Percentiles rank a stretch among this genome's conserved stretches.
phyloP scores from a whole-genome alignment of 2,888 invertebrate species.

The Drosophila paucipuncta region DNA sequence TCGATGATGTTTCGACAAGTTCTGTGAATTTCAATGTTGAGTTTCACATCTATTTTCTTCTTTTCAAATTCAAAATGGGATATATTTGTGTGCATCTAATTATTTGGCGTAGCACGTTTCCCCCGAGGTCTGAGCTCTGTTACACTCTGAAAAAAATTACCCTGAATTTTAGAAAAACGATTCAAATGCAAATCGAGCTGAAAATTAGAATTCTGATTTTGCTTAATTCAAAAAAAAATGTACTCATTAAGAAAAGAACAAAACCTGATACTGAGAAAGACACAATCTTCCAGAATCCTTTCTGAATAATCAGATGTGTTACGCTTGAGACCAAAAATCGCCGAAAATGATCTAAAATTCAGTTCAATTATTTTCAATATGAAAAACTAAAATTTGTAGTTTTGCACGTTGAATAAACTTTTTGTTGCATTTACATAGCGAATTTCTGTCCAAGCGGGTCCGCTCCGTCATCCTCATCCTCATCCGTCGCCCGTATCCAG shows the following conservation, averaged over 20 bases:
- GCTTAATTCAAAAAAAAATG: not conserved
- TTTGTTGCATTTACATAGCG: not conserved
- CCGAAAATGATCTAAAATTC: not conserved
- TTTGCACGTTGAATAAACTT: not conserved
- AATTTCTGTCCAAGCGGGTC: not conserved
- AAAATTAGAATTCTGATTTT: not conserved
- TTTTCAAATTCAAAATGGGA: not conserved
- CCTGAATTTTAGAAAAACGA: not conserved
- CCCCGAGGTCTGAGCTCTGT: no score
- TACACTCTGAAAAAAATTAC: not conserved
- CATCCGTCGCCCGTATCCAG: no score
- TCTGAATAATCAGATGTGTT: not conserved
- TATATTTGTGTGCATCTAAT: not conserved
- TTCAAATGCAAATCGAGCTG: not conserved
- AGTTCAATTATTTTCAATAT: not conserved
- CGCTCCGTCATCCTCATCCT: not conserved
- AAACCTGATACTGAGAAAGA: not conserved
- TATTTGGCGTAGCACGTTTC: not conserved
- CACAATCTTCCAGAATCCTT: not conserved
- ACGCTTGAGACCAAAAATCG: not conserved
- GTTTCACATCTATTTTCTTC: no score
- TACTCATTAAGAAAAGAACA: not conserved
- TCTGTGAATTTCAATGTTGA: no score
- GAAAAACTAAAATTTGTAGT: not conserved
- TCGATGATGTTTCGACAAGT: not conserved